Percentiles rank a stretch among this genome's conserved stretches.
These are phyloP conservation scores for Melanotaenia boesemani DNA, from an alignment of 2,797 vertebrate genomes.

Conservation along the genomic window DNA sequence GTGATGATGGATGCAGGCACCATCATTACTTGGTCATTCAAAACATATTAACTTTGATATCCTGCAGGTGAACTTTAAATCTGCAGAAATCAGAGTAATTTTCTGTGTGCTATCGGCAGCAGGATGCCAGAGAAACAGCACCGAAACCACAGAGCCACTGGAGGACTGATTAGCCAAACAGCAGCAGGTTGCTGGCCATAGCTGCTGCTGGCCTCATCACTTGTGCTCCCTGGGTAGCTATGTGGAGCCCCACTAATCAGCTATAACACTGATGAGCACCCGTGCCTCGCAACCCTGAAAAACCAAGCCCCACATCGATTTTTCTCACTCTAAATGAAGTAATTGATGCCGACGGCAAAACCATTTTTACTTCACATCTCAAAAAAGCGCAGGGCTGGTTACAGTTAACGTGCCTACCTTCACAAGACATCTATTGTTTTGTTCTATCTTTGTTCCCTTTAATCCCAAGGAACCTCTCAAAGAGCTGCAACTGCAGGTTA, in stretches of 20 bases:
- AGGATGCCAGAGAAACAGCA: constrained; percentile 37
- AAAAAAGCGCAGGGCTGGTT: background rate
- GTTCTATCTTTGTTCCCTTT: constrained; percentile 19
- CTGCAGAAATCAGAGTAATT: constrained; percentile 39
- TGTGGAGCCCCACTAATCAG: constrained; percentile 65
- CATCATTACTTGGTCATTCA: constrained; percentile 7
- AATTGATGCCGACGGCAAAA: constrained; percentile 40
- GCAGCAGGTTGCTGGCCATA: constrained; percentile 59
- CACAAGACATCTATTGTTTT: background rate
- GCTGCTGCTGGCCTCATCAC: constrained; percentile 50
- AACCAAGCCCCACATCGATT: constrained; percentile 37
- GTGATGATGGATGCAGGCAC: constrained; percentile 5
- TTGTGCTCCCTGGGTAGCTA: constrained; percentile 55
- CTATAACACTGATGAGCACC: constrained; percentile 66
- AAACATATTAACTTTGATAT: constrained; percentile 30
- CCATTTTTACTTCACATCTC: constrained; percentile 31
- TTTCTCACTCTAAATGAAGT: constrained; percentile 39
- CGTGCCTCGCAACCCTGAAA: constrained; percentile 31
- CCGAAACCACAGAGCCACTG: constrained; percentile 44
- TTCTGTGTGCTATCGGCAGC: constrained; percentile 27
- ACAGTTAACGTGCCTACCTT: background rate
- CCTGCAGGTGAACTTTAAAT: constrained; percentile 35
- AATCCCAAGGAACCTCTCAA: constrained; percentile 33
- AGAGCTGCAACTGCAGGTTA: constrained; percentile 25
- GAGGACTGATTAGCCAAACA: constrained; percentile 63